Percentiles rank a stretch among this genome's conserved stretches.
Conservation (phyloP, 2,797 vertebrate genomes). For the Glyptemys insculpta region DNA sequence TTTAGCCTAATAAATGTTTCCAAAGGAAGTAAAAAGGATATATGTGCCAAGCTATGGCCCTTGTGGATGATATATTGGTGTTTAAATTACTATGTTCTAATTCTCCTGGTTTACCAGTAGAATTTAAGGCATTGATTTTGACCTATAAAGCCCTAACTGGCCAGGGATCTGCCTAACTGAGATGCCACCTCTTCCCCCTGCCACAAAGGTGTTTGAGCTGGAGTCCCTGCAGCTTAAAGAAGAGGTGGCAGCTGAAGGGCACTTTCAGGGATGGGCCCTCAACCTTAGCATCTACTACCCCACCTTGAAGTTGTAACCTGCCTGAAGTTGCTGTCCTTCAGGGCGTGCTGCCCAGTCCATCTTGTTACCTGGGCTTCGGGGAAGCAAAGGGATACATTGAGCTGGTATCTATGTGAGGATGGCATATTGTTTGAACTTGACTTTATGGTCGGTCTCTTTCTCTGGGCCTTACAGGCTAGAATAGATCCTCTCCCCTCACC, state of each 20-base stretch:
- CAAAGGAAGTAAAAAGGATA: not conserved
- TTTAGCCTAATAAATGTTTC: not conserved
- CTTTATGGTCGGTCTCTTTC: not conserved
- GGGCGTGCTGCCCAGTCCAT: not conserved
- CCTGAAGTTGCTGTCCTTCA: not conserved
- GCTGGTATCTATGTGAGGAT: not conserved
- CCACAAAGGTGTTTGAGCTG: not conserved
- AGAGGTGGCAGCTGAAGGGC: not conserved
- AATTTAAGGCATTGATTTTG: not conserved
- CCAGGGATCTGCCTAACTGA: not conserved
- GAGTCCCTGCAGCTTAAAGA: not conserved
- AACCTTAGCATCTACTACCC: not conserved
- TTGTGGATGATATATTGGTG: not conserved
- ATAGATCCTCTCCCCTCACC: not conserved
- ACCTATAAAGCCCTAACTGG: not conserved
- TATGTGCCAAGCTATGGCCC: not conserved
- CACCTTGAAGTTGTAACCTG: not conserved
- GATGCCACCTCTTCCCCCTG: not conserved
- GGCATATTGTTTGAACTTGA: not conserved
- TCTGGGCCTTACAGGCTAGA: not conserved
- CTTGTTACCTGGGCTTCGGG: not conserved
- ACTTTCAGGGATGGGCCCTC: not conserved
- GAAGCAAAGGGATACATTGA: not conserved
- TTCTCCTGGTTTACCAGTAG: not conserved
- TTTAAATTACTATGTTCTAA: not conserved